These are phyloP conservation scores for Peromyscus maniculatus DNA, from an alignment of 2,113 vertebrate species.

Conservation along the genomic window DNA sequence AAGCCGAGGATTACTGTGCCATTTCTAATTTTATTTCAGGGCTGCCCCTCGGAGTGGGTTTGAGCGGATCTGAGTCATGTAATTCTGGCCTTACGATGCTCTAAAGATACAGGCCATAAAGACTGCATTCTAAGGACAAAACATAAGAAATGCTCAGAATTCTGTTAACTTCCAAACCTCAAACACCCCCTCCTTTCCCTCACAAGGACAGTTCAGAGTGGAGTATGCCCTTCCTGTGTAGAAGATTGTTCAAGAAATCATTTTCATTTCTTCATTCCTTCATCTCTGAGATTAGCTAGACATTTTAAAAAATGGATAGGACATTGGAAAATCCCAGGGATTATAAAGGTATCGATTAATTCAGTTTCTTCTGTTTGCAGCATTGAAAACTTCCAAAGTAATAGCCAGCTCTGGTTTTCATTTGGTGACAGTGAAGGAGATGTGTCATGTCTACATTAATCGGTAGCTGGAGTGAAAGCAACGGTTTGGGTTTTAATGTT, in stretches of 20 bases:
- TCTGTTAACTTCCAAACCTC: background rate
- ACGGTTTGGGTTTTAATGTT: conserved; percentile 42
- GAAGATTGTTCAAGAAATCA: background rate
- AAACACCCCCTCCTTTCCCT: background rate
- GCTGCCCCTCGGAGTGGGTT: conserved; percentile 45
- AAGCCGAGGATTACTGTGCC: conserved; percentile 62
- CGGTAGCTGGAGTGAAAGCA: conserved; percentile 50
- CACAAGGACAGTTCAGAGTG: background rate
- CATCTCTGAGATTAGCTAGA: conserved; percentile 47
- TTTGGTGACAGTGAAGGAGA: conserved; percentile 73
- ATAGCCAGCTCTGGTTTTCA: conserved; percentile 67
- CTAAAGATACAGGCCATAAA: conserved; percentile 39
- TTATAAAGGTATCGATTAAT: conserved; percentile 60
- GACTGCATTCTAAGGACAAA: background rate
- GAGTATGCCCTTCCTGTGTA: background rate
- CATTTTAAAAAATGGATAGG: background rate
- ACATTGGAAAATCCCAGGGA: conserved; percentile 13
- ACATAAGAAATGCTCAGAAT: background rate
- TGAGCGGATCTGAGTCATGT: conserved; percentile 40
- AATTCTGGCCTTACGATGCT: conserved; percentile 53
- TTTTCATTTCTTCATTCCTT: background rate
- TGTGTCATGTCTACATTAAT: conserved; percentile 75
- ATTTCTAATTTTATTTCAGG: conserved; percentile 75
- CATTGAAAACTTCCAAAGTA: conserved; percentile 66
- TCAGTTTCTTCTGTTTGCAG: conserved; percentile 39